These are phyloP conservation scores for Cataglyphis altisquamis DNA, from an alignment of 2,888 invertebrate genomes.

Conservation along the genomic window DNA sequence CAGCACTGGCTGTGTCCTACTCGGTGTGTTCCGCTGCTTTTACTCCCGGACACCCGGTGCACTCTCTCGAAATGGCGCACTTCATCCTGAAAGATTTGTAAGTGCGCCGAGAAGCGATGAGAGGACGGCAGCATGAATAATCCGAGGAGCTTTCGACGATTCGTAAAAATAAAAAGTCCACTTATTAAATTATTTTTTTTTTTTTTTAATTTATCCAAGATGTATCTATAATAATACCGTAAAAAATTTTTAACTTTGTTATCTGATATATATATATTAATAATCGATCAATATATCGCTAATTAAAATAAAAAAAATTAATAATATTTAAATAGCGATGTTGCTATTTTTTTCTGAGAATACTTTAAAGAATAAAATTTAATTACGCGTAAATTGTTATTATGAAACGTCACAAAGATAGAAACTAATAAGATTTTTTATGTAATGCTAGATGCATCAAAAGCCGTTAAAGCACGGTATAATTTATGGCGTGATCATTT, in stretches of 20 bases:
- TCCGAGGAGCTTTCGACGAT: background rate
- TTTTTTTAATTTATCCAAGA: background rate
- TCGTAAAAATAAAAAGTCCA: background rate
- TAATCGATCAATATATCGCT: background rate
- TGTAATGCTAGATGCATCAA: background rate
- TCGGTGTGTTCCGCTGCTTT: background rate
- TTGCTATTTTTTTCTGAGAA: background rate
- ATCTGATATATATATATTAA: background rate
- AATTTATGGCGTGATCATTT: conserved; percentile 30
- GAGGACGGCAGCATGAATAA: conserved; percentile 13
- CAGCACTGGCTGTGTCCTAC: background rate
- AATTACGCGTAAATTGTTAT: background rate
- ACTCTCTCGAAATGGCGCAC: conserved; percentile 29
- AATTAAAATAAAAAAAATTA: background rate
- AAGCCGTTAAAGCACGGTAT: conserved; percentile 18
- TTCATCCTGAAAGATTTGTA: conserved; percentile 39
- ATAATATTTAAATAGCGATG: background rate
- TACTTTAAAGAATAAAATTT: background rate
- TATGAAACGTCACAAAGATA: background rate
- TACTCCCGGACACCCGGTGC: conserved; percentile 21
- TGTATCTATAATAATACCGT: background rate
- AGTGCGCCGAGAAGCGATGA: conserved; percentile 2
- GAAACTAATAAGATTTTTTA: background rate
- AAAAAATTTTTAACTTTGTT: background rate
- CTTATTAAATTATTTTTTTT: background rate